Conservation (phyloP, 2,113 vertebrate species). For the Thermophis baileyi region DNA sequence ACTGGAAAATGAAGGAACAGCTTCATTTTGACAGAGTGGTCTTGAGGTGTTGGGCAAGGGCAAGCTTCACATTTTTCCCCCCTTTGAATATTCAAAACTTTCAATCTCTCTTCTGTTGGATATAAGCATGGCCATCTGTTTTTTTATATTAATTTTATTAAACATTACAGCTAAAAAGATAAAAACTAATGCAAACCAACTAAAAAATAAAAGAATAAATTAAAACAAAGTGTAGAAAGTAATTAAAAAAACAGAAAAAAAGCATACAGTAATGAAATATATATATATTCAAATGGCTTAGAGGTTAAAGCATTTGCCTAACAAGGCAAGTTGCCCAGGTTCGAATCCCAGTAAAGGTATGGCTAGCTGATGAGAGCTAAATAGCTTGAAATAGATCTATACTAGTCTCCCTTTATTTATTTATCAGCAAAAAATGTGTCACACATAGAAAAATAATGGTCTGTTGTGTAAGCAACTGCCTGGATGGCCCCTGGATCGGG, state of each 20-base stretch:
- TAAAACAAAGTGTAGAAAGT: neutral
- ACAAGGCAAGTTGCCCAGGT: too few species aligned
- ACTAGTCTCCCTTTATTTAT: too few species aligned
- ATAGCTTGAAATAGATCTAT: too few species aligned
- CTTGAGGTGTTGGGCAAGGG: neutral
- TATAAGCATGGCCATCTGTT: neutral
- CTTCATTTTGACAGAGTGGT: neutral
- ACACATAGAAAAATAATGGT: too few species aligned
- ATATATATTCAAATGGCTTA: too few species aligned
- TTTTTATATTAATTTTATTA: neutral
- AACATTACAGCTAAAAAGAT: neutral
- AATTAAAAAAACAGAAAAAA: neutral
- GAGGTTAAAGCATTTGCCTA: too few species aligned
- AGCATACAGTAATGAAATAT: neutral
- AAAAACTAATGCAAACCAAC: neutral
- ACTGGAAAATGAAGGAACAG: neutral
- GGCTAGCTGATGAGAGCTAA: too few species aligned
- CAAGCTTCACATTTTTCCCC: neutral
- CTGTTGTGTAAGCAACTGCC: too few species aligned
- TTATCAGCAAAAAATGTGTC: too few species aligned
- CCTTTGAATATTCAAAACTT: neutral
- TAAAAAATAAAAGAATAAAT: neutral
- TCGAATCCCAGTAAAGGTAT: too few species aligned
- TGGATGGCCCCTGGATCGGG: too few species aligned
- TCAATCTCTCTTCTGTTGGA: neutral